Evolutionary conservation across 2,113 vertebrate genomes (phyloP), one percentile per base, ranked within the genome.

Genomic region (Tretioscincus oriximinensis): DNA sequence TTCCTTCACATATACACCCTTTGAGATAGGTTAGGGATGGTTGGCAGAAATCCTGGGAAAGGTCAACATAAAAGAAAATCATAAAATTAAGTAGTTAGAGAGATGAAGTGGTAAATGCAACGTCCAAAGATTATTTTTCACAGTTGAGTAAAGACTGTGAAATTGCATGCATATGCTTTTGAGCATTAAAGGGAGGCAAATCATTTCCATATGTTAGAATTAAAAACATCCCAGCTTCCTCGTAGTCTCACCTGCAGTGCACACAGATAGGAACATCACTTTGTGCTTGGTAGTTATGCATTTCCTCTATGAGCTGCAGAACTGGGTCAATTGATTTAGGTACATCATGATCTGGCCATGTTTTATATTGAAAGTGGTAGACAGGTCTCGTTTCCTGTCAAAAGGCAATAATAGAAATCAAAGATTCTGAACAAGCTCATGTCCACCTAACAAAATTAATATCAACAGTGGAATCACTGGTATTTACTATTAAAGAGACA

Each of bases 271-370:
- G 98, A 41, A 95, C 7, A 0, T 94, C 90, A n/a, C 96, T 96
- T 0, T 97, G 93, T 0, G 86, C 88, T 92, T 99, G 98, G 88
- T 95, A 93, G 80, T 88, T 83, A 5, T 96, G 96, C 87, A 99
- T 95, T 71, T 99, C 97, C 3, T 92, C 26, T 76, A 98, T 35
- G 83, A 99, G 95, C 84, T 98, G 95, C 85, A 99, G 94, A 85
- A 99, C 98, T 72, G 98, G 95, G 8, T 96, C 92, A 41, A 97
- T 95, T 90, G 96, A 96, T 1, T 96, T 95, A 20, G 98, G 98
- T 0, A 99, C 91, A 0, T 98, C 97, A 0, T 99, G 98, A 87
- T 99, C 98, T 0, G 98, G 98, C 98, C 98, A 99, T 69, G 98
- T 97, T 88, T 93, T 92, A 51, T 99, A 99, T 91, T 99, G 98